Base-by-base conservation (phyloP, 2,113 vertebrate genomes). In the Pao palembangensis region DNA sequence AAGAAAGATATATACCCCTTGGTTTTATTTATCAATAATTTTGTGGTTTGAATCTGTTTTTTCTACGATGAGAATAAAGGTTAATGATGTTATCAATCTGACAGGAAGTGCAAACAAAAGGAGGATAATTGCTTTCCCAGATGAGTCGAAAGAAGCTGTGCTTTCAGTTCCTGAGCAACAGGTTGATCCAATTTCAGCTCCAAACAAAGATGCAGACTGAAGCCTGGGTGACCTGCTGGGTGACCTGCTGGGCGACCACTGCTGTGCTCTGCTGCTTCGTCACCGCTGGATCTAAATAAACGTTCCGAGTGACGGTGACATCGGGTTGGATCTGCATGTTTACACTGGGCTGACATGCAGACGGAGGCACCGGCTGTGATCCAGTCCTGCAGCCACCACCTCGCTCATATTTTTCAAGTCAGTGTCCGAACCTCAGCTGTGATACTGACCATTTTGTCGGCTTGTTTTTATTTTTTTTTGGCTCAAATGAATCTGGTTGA, bases 261-360 rank as follows among this genome's bases (percentile, higher is more conserved):
- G 34, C 34, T 3, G 34, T 1, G 8, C 34, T 3, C 34, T 38
- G 34, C 34, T 3, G 8, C 25, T 28, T 28, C 25, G 25, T 28
- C 25, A 2, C 25, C 25, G 2, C 57, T 61, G 64, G 38, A 12
- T 53, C 67, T 65, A 3, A 44, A 51, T 18, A 18, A 67, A 54
- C 53, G 61, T 28, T 28, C 25, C 41, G 67, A 50, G 50, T 18
- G 19, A 58, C 67, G 1, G 20, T 62, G 71, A 67, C 62, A 77
- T 12, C 2, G 4, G 44, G 52, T 23, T 47, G 62, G 28, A 34
- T 76, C 21, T 61, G 62, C 8, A 55, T 72, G 71, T 71, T 63
- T 58, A 56, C 65, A 13, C 21, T 23, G 21, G 21, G 21, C 21
- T 23, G 21, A 23, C 21, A 3, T 23, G 21, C 21, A 23, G 21